These are phyloP conservation scores for Clunio marinus DNA, from an alignment of 2,888 invertebrate species.

Conservation along the genomic window DNA sequence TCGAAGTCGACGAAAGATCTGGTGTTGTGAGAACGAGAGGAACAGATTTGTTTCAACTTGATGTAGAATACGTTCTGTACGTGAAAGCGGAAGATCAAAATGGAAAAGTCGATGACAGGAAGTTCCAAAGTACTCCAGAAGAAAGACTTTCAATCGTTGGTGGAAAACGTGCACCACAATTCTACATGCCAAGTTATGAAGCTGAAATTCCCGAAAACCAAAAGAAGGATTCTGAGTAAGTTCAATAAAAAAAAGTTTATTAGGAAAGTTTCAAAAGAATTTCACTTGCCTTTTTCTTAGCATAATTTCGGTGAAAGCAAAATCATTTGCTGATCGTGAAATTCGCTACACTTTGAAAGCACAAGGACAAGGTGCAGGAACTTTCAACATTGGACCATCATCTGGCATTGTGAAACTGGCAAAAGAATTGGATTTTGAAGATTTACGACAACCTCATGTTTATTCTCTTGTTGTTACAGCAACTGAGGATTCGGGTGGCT, in stretches of 20 bases:
- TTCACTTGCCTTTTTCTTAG: slow-evolving; percentile 58
- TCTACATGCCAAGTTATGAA: slow-evolving; percentile 91
- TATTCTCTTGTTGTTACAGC: slow-evolving; percentile 91
- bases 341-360: slow-evolving; percentile 94
- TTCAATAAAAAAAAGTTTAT: slow-evolving; percentile 43
- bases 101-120: slow-evolving; percentile 83
- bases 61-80: slow-evolving; percentile 94
- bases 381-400: slow-evolving; percentile 90
- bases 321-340: slow-evolving; percentile 94
- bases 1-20: slow-evolving; percentile 85
- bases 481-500: slow-evolving; percentile 96
- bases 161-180: slow-evolving; percentile 96
- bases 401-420: slow-evolving; percentile 94
- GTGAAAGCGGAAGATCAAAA: slow-evolving; percentile 95
- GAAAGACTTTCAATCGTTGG: slow-evolving; percentile 91
- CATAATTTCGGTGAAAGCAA: slow-evolving; percentile 94
- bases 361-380: slow-evolving; percentile 89
- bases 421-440: slow-evolving; percentile 95
- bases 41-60: slow-evolving; percentile 86
- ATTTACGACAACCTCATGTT: slow-evolving; percentile 87
- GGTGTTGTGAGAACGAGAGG: slow-evolving; percentile 89
- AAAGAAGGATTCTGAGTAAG: slow-evolving; percentile 95
- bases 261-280: neutral
- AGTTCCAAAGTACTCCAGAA: slow-evolving; percentile 87
- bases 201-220: slow-evolving; percentile 96